Evolutionary conservation across 2,113 vertebrate species (phyloP).

Genomic region (Cygnus buccinator): DNA sequence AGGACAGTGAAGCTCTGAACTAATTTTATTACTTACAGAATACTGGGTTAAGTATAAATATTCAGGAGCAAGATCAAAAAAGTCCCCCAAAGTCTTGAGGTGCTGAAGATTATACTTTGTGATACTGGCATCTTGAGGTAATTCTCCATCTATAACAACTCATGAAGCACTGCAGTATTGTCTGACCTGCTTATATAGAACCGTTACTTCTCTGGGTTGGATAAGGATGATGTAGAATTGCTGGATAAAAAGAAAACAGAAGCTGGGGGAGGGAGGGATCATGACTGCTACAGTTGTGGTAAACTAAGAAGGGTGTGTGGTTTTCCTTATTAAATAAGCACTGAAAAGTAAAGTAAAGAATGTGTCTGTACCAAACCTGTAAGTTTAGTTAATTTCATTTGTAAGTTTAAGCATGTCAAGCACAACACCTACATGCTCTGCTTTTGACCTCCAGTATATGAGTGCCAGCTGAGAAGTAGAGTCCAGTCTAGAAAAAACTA

Average conservation of each 20-base stretch:
- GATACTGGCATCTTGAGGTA: neutral
- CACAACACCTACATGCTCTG: neutral
- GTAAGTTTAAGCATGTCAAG: neutral
- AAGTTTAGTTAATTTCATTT: neutral
- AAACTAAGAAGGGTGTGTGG: neutral
- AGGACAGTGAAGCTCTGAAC: neutral
- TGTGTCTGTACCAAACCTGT: neutral
- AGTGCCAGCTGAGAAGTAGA: neutral
- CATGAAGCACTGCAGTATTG: neutral
- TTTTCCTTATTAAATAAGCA: neutral
- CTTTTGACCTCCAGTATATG: neutral
- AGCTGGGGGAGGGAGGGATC: neutral
- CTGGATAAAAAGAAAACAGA: neutral
- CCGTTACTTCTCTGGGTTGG: neutral
- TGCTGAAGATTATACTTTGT: neutral
- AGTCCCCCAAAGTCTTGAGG: neutral
- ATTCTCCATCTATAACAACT: neutral
- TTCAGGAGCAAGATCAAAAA: neutral
- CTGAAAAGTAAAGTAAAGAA: neutral
- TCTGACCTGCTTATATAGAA: neutral
- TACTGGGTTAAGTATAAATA: neutral
- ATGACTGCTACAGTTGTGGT: neutral
- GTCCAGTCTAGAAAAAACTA: neutral
- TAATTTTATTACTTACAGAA: neutral
- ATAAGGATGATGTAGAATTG: neutral